Base-by-base conservation (phyloP, 2,797 vertebrate species). In the Kryptopterus vitreolus region DNA sequence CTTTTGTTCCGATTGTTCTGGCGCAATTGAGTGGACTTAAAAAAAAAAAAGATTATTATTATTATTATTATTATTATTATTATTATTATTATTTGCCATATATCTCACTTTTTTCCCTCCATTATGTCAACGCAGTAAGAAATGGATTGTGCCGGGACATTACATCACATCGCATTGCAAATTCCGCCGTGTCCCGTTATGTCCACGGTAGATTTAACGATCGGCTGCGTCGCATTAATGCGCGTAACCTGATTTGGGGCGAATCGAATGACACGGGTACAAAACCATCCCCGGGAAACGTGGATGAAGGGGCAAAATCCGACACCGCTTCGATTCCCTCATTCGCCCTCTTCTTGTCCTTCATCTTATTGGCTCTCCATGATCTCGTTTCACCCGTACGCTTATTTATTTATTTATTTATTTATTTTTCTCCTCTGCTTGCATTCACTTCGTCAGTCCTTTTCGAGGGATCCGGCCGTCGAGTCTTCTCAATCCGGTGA, bases 401-500 rank as follows among this genome's bases (percentile, higher is more conserved):
- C 35, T 75, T 63, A 26, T 65, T 59, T 33, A 55, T 53, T 68
- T 31, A n/a, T n/a, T n/a, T n/a, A n/a, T n/a, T n/a, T n/a, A n/a
- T n/a, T n/a, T n/a, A n/a, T n/a, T n/a, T n/a, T n/a, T n/a, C n/a
- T n/a, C n/a, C n/a, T n/a, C n/a, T n/a, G n/a, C n/a, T n/a, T 80
- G 79, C 82, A 82, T 84, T 61, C 80, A 77, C 66, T 38, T 20
- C 53, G 5, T 78, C 65, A 78, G 74, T 80, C 50, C 76, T 81
- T 61, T 82, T 86, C 83, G 73, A 84, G 75, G 78, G n/a, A 71
- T 3, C 83, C 71, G 82, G 61, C 82, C 82, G 82, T 88, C 69
- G 76, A 53, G 62, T 18, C 65, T 71, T 57, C 29, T 75, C 77
- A 79, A 84, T 77, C 66, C 22, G 22, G 71, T 38, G 33, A 26